Percentiles rank a stretch among this genome's conserved stretches.
phyloP scores from a whole-genome alignment of 2,888 invertebrate genomes.

The Criorhina ranunculi region DNA sequence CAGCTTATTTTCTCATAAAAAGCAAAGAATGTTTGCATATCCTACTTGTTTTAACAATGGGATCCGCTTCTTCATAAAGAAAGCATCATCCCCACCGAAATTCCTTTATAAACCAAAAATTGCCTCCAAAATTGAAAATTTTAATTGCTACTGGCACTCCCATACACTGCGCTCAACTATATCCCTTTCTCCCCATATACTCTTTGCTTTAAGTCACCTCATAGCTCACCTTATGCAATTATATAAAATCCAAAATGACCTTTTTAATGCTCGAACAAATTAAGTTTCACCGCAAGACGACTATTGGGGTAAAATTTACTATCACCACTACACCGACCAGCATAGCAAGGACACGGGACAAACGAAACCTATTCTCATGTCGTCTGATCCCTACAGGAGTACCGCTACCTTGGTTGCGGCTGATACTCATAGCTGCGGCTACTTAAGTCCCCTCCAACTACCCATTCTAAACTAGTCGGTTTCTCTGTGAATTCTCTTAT shows the following conservation, averaged over 20 bases:
- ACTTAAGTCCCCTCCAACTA: constrained; percentile 10
- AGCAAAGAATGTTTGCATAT: too few species aligned
- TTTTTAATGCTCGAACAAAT: constrained; percentile 77
- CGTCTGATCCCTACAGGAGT: constrained; percentile 49
- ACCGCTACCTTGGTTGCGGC: constrained; percentile 56
- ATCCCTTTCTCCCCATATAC: constrained; percentile 20
- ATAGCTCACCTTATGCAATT: constrained; percentile 69
- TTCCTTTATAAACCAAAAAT: not conserved
- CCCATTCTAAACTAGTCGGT: not conserved
- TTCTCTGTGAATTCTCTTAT: constrained; percentile 27
- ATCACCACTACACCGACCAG: constrained; percentile 32
- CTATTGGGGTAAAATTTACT: constrained; percentile 65
- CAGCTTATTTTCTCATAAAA: too few species aligned
- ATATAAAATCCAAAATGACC: constrained; percentile 73
- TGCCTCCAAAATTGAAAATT: not conserved
- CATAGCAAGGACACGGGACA: constrained; percentile 14
- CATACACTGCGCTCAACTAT: not conserved
- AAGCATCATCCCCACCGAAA: not conserved
- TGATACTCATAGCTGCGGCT: constrained; percentile 36
- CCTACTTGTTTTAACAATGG: too few species aligned
- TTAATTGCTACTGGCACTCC: not conserved
- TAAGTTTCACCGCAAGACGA: constrained; percentile 73
- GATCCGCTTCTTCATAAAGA: too few species aligned
- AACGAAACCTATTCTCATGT: constrained; percentile 65
- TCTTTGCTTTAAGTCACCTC: constrained; percentile 60